Evolutionary conservation across 2,113 vertebrate species (phyloP), one percentile per base, ranked within the genome.

Genomic region (Pterophyllum scalare): DNA sequence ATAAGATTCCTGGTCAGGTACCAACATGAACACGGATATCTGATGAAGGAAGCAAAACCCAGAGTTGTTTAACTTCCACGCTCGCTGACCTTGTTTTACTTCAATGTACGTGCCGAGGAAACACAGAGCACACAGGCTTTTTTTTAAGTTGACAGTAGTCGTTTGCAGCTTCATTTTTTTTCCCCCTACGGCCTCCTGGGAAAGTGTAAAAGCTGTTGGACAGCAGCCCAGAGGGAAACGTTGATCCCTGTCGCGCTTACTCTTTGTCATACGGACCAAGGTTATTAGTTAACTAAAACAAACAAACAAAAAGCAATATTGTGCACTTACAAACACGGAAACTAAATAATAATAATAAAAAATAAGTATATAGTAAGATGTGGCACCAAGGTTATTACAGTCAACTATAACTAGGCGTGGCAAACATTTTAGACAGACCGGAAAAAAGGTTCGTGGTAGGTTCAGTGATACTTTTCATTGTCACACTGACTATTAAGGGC

Each of bases 1-100:
- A n/a, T 28, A 77, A 22, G 52, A 81, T 83, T 86, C 77, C 59
- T 84, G 0, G 0, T 86, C 81, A 88, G 85, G 89, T 80, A 70
- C 46, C 14, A 2, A 89, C 88, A 85, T 31, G 87, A 92, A 62
- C 31, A 70, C 8, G n/a, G 46, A 52, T 11, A 26, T 75, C 58
- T 74, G 80, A 72, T 59, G 61, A 7, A 79, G 62, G 58, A 64
- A 49, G 57, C 49, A 13, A 24, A 82, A 54, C 15, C 4, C n/a
- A 20, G 61, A 22, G 14, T 11, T 58, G 72, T 1, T 75, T 43
- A 24, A 75, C 26, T 52, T 75, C 26, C 0, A 17, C 15, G 14
- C 6, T 78, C 11, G 15, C 11, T 9, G 6, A 82, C 38, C 59
- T 31, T n/a, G 24, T 57, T 49, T 70, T 35, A 5, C 13, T 49